Percentiles rank a stretch among this genome's conserved stretches.
These are phyloP conservation scores for Tupaia tana DNA, from an alignment of 2,113 vertebrate species.

Conservation along the genomic window DNA sequence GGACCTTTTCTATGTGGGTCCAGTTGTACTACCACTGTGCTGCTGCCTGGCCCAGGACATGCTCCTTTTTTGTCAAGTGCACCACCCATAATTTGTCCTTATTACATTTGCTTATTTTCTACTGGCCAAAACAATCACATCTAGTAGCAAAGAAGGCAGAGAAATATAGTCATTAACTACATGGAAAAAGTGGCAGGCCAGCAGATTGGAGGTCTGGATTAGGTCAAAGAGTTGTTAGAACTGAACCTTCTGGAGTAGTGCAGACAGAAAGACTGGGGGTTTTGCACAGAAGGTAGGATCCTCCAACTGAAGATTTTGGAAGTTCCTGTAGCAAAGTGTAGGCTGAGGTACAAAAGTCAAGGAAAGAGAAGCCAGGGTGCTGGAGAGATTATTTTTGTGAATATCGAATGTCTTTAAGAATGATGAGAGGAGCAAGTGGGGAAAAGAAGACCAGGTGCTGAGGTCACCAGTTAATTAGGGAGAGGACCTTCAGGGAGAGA, in stretches of 20 bases:
- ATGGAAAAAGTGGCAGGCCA: background rate
- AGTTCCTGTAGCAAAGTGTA: background rate
- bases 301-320: background rate
- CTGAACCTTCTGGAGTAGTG: too few species aligned
- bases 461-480: background rate
- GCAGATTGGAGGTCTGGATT: background rate
- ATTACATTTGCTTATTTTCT: background rate
- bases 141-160: background rate
- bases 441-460: background rate
- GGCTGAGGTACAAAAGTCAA: background rate
- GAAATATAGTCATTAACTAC: background rate
- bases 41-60: background rate
- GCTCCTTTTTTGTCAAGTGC: background rate
- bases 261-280: background rate
- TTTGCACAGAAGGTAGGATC: background rate
- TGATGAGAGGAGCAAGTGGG: too few species aligned
- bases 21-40: too few species aligned
- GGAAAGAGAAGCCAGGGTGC: background rate
- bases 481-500: background rate
- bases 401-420: background rate
- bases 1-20: too few species aligned
- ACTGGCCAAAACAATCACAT: too few species aligned
- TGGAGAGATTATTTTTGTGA: background rate
- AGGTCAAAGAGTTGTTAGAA: background rate
- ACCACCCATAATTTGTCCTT: background rate